phyloP scores from a whole-genome alignment of 2,113 vertebrate genomes.

The Gila orcuttii region DNA sequence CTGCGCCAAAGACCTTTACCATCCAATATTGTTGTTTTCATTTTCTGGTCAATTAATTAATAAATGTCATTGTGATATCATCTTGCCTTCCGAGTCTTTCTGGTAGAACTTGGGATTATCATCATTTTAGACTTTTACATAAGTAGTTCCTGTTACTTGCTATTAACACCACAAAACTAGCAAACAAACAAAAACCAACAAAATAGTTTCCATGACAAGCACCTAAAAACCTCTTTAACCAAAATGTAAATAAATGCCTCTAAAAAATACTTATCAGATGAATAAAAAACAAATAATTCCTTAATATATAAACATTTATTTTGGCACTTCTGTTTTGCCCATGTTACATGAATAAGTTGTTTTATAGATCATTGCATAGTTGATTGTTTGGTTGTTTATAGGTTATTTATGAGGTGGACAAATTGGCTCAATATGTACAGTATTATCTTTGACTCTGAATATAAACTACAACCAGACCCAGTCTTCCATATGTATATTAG shows the following conservation, averaged over 20 bases:
- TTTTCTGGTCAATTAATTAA: too few relatives aligned
- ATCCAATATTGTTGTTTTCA: too few relatives aligned
- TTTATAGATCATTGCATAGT: not conserved
- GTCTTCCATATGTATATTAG: not conserved
- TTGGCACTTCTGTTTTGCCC: not conserved
- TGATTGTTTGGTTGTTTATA: not conserved
- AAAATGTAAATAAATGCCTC: not conserved
- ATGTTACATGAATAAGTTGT: not conserved
- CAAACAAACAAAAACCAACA: too few relatives aligned
- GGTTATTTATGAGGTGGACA: not conserved
- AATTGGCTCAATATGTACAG: not conserved
- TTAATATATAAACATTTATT: not conserved
- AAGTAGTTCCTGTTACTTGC: too few relatives aligned
- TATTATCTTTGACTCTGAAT: not conserved
- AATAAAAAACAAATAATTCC: not conserved
- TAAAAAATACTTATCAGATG: not conserved
- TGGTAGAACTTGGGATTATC: too few relatives aligned
- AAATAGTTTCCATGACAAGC: too few relatives aligned
- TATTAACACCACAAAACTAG: too few relatives aligned
- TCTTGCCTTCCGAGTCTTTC: too few relatives aligned
- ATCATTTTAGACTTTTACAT: too few relatives aligned
- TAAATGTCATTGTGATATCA: too few relatives aligned
- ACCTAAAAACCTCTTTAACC: too few relatives aligned
- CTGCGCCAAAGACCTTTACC: too few relatives aligned
- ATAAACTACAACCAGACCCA: not conserved